phyloP scores from a whole-genome alignment of 2,888 invertebrate genomes.

The Ormyrus thymus region DNA sequence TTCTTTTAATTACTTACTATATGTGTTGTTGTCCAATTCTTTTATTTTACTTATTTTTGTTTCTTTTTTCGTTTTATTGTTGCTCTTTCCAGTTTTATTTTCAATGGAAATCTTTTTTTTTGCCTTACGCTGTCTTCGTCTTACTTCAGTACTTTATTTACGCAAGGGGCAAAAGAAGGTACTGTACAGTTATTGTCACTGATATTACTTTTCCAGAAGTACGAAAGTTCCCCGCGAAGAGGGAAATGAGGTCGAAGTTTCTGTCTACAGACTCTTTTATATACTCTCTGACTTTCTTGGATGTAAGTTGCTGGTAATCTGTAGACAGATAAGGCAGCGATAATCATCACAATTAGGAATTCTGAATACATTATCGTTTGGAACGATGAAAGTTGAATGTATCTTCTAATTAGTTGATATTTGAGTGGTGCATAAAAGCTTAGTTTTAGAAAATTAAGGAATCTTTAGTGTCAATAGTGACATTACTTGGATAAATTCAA shows the following conservation, averaged over 20 bases:
- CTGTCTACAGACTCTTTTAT: slow-evolving; percentile 30
- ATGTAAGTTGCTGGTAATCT: too few species aligned
- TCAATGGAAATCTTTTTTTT: slow-evolving; percentile 14
- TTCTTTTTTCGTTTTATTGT: neutral
- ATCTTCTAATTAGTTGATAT: too few species aligned
- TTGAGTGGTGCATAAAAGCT: too few species aligned
- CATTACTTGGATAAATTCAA: too few species aligned
- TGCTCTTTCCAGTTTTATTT: slow-evolving; percentile 17
- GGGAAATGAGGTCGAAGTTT: slow-evolving; percentile 30
- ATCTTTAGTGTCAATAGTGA: too few species aligned
- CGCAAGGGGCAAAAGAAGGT: slow-evolving; percentile 8
- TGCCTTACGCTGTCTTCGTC: too few species aligned
- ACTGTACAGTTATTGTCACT: slow-evolving; percentile 31
- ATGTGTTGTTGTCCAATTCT: too few species aligned
- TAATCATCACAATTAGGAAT: slow-evolving; percentile 36
- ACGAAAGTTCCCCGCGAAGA: slow-evolving; percentile 1
- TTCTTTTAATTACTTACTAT: too few species aligned
- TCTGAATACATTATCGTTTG: neutral
- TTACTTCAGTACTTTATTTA: slow-evolving; percentile 12
- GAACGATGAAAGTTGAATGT: too few species aligned
- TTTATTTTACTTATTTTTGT: neutral
- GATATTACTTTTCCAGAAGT: slow-evolving; percentile 43
- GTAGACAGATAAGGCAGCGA: neutral
- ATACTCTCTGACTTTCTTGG: neutral
- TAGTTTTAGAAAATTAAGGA: too few species aligned